Conservation (phyloP, 1,140 invertebrate species). For the Zaprionus vittiger region DNA sequence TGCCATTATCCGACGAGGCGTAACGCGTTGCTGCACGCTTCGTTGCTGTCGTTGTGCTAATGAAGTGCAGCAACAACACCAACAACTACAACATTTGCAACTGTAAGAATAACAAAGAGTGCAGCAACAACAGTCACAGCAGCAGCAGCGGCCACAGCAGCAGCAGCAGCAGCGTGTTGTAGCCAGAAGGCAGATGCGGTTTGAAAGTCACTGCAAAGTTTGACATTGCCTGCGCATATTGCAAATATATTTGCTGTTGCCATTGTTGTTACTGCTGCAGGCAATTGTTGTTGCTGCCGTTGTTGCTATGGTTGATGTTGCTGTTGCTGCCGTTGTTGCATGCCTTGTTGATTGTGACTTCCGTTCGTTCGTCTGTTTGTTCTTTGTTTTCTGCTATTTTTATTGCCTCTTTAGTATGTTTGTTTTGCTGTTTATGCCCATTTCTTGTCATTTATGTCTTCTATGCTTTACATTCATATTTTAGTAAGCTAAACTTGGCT, state of each 20-base stretch:
- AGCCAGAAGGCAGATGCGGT: constrained; percentile 28
- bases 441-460: not conserved
- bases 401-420: not conserved
- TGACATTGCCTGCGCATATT: constrained; percentile 10
- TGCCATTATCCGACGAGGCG: constrained; percentile 53
- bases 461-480: not conserved
- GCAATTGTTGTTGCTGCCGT: not conserved
- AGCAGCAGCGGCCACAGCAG: constrained; percentile 28
- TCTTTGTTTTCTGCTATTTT: not conserved
- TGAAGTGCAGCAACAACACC: constrained; percentile 68
- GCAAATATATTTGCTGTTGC: constrained; percentile 18
- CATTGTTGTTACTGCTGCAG: not conserved
- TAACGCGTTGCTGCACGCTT: constrained; percentile 61
- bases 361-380: constrained; percentile 9
- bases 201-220: constrained; percentile 38
- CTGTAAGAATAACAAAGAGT: constrained; percentile 25
- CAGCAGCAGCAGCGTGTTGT: constrained; percentile 23
- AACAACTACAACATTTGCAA: constrained; percentile 22
- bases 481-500: not conserved
- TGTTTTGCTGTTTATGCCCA: not conserved
- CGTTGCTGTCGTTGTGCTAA: constrained; percentile 67
- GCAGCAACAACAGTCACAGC: constrained; percentile 20
- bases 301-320: not conserved
- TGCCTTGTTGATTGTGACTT: constrained; percentile 18
- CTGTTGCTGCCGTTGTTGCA: not conserved